phyloP scores from a whole-genome alignment of 2,888 invertebrate genomes.

The Creontiades dilutus region DNA sequence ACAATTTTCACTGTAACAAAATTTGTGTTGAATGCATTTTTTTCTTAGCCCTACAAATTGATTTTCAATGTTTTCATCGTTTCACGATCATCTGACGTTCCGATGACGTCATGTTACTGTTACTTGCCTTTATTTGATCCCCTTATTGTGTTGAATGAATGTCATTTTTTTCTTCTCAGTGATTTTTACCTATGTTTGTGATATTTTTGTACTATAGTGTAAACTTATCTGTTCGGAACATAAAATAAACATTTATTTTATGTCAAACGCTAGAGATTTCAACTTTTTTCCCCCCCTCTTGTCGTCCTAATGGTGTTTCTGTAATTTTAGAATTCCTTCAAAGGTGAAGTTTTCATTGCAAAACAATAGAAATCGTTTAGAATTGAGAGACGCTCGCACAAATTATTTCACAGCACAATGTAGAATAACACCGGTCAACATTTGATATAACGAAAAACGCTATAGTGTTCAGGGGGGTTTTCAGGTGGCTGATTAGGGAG shows the following conservation, averaged over 20 bases:
- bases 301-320: background rate
- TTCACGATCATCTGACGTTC: background rate
- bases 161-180: conserved; percentile 28
- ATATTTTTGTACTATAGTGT: conserved; percentile 73
- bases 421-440: too few species aligned
- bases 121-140: conserved; percentile 11
- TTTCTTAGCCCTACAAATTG: background rate
- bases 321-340: background rate
- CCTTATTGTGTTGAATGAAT: conserved; percentile 6
- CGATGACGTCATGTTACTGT: background rate
- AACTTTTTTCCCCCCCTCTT: background rate
- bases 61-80: background rate
- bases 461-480: too few species aligned
- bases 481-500: too few species aligned
- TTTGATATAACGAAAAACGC: too few species aligned
- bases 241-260: conserved; percentile 72
- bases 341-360: too few species aligned
- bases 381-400: too few species aligned
- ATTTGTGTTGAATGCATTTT: background rate
- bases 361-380: too few species aligned
- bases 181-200: conserved; percentile 70
- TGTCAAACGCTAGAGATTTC: background rate
- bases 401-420: too few species aligned
- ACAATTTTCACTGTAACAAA: background rate
- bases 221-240: conserved; percentile 69